Evolutionary conservation across 2,113 vertebrate genomes (phyloP), one percentile per base, ranked within the genome.

Genomic region (Caloenas nicobarica): DNA sequence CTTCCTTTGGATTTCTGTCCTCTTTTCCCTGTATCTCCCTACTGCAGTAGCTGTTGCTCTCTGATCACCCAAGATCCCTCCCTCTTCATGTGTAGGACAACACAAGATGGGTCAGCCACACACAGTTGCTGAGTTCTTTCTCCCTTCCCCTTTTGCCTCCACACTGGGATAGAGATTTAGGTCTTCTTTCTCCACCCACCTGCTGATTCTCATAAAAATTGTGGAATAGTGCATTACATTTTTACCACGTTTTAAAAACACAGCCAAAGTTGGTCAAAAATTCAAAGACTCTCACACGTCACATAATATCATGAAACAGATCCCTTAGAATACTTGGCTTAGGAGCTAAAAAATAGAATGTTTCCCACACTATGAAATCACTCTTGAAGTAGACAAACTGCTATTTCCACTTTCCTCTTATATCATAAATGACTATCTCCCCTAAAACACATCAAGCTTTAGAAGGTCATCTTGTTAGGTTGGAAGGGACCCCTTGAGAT

Each of bases 41-140:
- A 54, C 5, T 0, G 4, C 44, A 66, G 64, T 5, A 44, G 7
- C 28, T 51, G 10, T 29, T 81, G n/a, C 21, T 54, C 31, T 61
- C 40, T 0, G 0, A 23, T 71, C 36, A 78, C 18, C 17, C 26
- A 23, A 53, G 51, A 19, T 54, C 34, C 13, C 18, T 72, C 42
- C 28, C 31, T 73, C 29, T 87, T 71, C 42, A 38, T 26, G 50
- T 0, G 4, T 34, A 6, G 7, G 36, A 79, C 5, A 54, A 58
- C 6, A 5, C 12, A 22, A 56, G 22, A 73, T n/a, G 10, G 11
- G 15, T 38, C 58, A 72, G 21, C 12, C 48, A 82, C 18, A 29
- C 28, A 36, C 42, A 31, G 46, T 4, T 40, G 34, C 66, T 2
- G 4, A 64, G 22, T 17, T n/a, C 42, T 31, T 82, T 68, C 51